Base-by-base conservation (phyloP, 2,797 vertebrate species). In the Poeciliopsis presidionis region DNA sequence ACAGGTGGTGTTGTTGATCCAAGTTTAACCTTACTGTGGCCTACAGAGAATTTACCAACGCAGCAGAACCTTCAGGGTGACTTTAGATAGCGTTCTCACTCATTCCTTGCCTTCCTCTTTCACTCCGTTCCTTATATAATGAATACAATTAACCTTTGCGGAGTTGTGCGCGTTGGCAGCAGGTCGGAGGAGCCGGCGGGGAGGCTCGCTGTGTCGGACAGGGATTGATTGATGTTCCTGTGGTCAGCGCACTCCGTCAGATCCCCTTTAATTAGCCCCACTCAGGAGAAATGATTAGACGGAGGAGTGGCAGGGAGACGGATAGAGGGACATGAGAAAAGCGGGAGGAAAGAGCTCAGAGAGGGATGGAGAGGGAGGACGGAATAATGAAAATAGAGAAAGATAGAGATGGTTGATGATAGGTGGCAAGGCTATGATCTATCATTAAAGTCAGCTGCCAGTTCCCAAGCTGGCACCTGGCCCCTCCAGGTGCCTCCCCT, bases 141-240 rank as follows among this genome's bases (percentile, higher is more conserved):
- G 93, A 95, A 96, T 95, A 95, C 91, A 94, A 95, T 96, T 95
- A 96, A 95, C 95, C 95, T 96, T 96, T 94, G 89, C 78, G 25
- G 86, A 92, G 93, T 81, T 82, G 81, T 20, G 82, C 74, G 65
- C 72, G 77, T 79, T 88, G 87, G 93, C 91, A 90, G 92, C 91
- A 86, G 93, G 92, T 90, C 86, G 86, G 79, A 89, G 86, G 88
- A 88, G 90, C 89, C 84, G 77, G 91, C 46, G 45, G 85, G 90
- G 90, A 70, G 84, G 85, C 84, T 79, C 30, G 74, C 87, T 39
- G 83, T 86, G 91, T 88, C 28, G 81, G 94, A 95, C 93, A 93
- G 89, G 94, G 92, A 95, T 95, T 95, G 95, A 96, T 95, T 92
- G 94, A 94, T 93, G 93, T 92, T 92, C 88, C 86, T 75, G 90